Percentiles rank a stretch among this genome's conserved stretches.
Evolutionary conservation across 92 coral and sea anemone species (phyloP).

Genomic region (Pocillopora meandrina): DNA sequence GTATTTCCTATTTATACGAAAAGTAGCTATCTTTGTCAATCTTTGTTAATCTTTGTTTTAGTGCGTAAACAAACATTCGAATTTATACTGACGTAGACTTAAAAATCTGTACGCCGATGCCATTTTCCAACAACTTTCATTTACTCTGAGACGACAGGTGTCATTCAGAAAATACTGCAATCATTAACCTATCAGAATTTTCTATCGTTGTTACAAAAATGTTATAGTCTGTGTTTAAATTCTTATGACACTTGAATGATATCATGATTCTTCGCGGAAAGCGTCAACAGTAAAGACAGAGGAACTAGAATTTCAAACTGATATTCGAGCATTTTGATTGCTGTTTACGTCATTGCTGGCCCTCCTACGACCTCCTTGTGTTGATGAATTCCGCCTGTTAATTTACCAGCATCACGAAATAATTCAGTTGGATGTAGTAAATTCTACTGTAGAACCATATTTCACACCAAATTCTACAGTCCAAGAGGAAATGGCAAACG

Average conservation of each 20-base stretch:
- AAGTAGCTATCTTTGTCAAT: background rate
- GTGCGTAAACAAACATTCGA: background rate
- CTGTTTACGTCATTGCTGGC: background rate
- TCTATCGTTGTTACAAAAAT: background rate
- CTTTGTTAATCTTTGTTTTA: constrained; percentile 13
- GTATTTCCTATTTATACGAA: background rate
- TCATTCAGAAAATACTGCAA: constrained; percentile 6
- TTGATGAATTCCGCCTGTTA: background rate
- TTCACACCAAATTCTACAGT: constrained; percentile 1
- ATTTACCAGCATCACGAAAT: background rate
- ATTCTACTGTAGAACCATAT: background rate
- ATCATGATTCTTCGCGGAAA: background rate
- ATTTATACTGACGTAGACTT: background rate
- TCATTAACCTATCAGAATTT: constrained; percentile 7
- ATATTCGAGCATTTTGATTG: background rate
- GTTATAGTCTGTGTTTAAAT: background rate
- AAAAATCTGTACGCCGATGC: constrained; percentile 9
- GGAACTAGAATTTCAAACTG: background rate
- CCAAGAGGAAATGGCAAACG: background rate
- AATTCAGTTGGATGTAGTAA: background rate
- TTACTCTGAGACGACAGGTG: constrained; percentile 1
- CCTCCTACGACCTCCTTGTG: background rate
- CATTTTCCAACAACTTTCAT: background rate
- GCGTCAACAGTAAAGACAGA: background rate
- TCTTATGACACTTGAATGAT: constrained; percentile 11